phyloP scores from a whole-genome alignment of 2,113 vertebrate species.

The Datnioides undecimradiatus region DNA sequence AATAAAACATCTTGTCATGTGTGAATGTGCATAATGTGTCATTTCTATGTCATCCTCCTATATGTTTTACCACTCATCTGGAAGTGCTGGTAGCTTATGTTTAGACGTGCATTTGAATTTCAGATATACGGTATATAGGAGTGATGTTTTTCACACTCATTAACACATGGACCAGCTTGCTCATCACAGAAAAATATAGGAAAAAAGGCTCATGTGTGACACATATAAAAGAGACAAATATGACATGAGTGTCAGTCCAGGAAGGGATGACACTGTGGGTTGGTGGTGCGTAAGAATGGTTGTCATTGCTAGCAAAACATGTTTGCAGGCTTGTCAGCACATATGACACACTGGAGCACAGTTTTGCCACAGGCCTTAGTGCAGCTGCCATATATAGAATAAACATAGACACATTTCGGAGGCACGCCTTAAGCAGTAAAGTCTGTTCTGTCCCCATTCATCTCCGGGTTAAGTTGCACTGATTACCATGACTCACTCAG shows the following conservation, averaged over 20 bases:
- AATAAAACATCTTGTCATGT: constrained; percentile 29
- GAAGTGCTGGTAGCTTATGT: constrained; percentile 9
- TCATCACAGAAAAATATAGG: constrained; percentile 16
- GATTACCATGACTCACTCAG: constrained; percentile 32
- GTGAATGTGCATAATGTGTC: constrained; percentile 11
- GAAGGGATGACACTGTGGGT: constrained; percentile 33
- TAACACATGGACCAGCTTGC: constrained; percentile 1
- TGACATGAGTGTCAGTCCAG: constrained; percentile 21
- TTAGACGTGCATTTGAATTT: constrained; percentile 20
- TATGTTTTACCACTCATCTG: constrained; percentile 9
- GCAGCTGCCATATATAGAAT: constrained; percentile 58
- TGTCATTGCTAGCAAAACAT: constrained; percentile 45
- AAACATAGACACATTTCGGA: constrained; percentile 67
- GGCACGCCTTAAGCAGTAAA: constrained; percentile 30
- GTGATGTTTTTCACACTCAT: constrained; percentile 23
- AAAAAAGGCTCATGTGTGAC: constrained; percentile 12
- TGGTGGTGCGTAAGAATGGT: constrained; percentile 32
- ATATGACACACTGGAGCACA: constrained; percentile 53
- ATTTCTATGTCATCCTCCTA: neutral
- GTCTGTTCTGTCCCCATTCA: constrained; percentile 20
- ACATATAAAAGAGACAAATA: constrained; percentile 18
- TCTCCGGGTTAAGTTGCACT: constrained; percentile 9
- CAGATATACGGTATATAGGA: neutral
- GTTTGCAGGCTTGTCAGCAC: constrained; percentile 54
- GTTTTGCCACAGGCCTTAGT: constrained; percentile 53